Evolutionary conservation across 1,140 invertebrate species (phyloP).

Genomic region (Drosophila quadrilineata): DNA sequence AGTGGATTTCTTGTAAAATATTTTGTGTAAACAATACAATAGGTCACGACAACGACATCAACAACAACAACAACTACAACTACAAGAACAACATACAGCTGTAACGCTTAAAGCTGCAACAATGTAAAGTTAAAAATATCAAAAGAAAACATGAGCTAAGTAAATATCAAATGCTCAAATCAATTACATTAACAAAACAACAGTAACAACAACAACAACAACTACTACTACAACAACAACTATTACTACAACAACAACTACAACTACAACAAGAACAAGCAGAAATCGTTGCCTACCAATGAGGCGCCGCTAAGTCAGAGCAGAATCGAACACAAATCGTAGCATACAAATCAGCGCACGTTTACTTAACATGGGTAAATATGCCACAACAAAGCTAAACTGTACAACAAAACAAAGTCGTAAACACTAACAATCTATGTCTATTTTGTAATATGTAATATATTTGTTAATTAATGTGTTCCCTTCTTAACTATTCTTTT

Average conservation of each 20-base stretch:
- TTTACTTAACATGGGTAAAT: constrained; percentile 80
- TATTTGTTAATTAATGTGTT: no score
- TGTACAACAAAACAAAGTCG: not conserved
- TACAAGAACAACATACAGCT: constrained; percentile 19
- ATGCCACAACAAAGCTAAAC: constrained; percentile 37
- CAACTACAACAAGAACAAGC: constrained; percentile 39
- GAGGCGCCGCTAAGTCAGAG: constrained; percentile 40
- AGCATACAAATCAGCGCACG: constrained; percentile 69
- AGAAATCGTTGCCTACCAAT: constrained; percentile 32
- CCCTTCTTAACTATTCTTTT: no score
- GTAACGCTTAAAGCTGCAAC: constrained; percentile 26
- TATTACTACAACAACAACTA: constrained; percentile 24
- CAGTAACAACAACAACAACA: constrained; percentile 46
- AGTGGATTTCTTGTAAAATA: no score
- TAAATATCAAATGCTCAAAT: no score
- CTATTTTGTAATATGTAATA: no score
- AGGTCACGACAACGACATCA: constrained; percentile 52
- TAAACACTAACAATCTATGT: not conserved
- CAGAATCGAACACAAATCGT: constrained; percentile 57
- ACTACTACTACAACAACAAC: constrained; percentile 52
- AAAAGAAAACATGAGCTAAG: no score
- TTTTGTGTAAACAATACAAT: constrained; percentile 63
- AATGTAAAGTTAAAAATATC: constrained; percentile 33
- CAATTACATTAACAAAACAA: constrained; percentile 43
- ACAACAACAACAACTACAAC: constrained; percentile 19